phyloP scores from a whole-genome alignment of 1,140 invertebrate genomes.

The Charaxes varanes region DNA sequence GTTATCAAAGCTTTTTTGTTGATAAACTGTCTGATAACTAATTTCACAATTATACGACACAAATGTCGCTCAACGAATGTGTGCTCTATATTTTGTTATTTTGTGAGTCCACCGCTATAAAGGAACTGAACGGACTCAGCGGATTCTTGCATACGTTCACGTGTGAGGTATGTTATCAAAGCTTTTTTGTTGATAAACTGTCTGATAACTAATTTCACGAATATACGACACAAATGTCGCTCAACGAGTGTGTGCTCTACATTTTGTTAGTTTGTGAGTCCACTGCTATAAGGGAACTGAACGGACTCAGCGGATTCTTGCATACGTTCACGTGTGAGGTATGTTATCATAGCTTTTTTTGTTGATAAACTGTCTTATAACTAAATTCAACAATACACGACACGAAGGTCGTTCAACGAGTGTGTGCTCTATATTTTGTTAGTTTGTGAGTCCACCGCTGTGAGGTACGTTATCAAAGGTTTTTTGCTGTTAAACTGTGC shows the following conservation, averaged over 20 bases:
- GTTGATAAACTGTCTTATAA: too few relatives aligned
- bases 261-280: constrained; percentile 97
- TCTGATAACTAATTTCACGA: constrained; percentile 12
- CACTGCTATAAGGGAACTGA: constrained; percentile 91
- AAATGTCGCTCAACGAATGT: constrained; percentile 85
- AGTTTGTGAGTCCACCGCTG: constrained; percentile 94
- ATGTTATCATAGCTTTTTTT: too few relatives aligned
- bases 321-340: constrained; percentile 95
- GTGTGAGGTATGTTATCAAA: neutral
- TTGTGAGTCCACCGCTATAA: constrained; percentile 92
- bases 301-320: constrained; percentile 92
- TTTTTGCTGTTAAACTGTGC: too few relatives aligned
- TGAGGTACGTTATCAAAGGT: too few relatives aligned
- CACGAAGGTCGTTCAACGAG: constrained; percentile 80
- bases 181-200: too few relatives aligned
- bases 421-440: constrained; percentile 97
- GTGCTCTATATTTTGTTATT: constrained; percentile 97
- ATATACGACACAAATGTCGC: constrained; percentile 68
- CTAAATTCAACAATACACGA: constrained; percentile 14
- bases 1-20: too few relatives aligned
- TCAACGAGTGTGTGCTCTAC: constrained; percentile 92
- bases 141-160: constrained; percentile 34
- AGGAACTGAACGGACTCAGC: constrained; percentile 93
- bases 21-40: too few relatives aligned
- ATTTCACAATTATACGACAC: constrained; percentile 13